Evolutionary conservation across 1,140 invertebrate species (phyloP), one percentile per base, ranked within the genome.

Genomic region (Frieseomelitta varia): DNA sequence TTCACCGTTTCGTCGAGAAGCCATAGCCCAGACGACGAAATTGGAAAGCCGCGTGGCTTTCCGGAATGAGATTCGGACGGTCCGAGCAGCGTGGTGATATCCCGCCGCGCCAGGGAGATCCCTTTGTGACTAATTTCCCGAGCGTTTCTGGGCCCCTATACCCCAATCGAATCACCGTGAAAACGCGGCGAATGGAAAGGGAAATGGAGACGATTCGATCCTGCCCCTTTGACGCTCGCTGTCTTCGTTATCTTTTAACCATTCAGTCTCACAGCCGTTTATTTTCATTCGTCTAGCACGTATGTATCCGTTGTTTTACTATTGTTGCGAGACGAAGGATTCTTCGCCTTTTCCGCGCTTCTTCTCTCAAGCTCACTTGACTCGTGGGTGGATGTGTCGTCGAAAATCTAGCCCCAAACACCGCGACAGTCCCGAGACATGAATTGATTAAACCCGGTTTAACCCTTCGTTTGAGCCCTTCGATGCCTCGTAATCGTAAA

Each of bases 401-500:
- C 67, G 47, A 39, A 63, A 71, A 72, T 73, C 56, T 58, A 79
- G 11, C 58, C 63, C n/a, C 3, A 14, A 58, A 53, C 77, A 58
- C 34, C 69, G 67, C 21, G 17, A 51, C 82, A 77, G 75, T 88
- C 84, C 85, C 86, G 58, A 47, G 39, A 68, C 86, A 85, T 85
- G 88, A 90, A 90, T 90, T 89, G 89, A 90, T 89, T 90, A 90
- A 89, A 81, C 88, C 89, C 65, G 86, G 89, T 88, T 90, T 90
- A 90, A 88, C 89, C 90, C 90, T 80, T 85, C 82, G 81, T 86
- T 86, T 74, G 67, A 88, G 69, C 83, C 87, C 90, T 76, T 85
- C 73, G 67, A 81, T 82, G 81, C 67, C 84, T 90, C 87, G 89
- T 90, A 90, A 90, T 90, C 90, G 90, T 90, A 91, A 91, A 89